Evolutionary conservation across 2,888 invertebrate species (phyloP).

Genomic region (Drosophila seclusa): DNA sequence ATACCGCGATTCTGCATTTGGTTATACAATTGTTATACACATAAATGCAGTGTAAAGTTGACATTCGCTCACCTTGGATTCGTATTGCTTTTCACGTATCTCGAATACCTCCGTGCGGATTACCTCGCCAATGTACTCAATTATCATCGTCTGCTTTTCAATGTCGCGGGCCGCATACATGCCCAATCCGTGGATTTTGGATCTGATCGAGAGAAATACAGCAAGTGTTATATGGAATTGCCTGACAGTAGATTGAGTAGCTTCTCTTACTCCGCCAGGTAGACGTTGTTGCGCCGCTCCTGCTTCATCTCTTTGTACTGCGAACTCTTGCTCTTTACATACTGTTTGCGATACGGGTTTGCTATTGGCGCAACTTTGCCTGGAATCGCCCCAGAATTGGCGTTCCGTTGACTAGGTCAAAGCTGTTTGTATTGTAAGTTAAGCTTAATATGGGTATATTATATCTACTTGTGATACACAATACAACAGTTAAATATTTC

Average conservation of each 20-base stretch:
- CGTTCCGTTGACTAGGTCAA: too few species aligned
- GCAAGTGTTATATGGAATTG: background rate
- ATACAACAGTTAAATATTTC: too few species aligned
- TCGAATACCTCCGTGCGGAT: slow-evolving; percentile 98
- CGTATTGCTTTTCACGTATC: slow-evolving; percentile 97
- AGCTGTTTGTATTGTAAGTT: background rate
- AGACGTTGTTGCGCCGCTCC: slow-evolving; percentile 99
- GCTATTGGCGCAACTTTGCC: too few species aligned
- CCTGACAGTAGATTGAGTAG: background rate
- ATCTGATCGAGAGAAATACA: slow-evolving; percentile 85
- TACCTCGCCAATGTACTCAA: slow-evolving; percentile 99
- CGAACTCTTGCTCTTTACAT: slow-evolving; percentile 98
- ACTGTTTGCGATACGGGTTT: slow-evolving; percentile 95
- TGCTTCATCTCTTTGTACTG: slow-evolving; percentile 99
- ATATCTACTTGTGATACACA: too few species aligned
- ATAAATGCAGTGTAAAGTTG: background rate
- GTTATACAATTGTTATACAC: background rate
- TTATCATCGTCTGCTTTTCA: slow-evolving; percentile 99
- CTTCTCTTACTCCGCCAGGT: slow-evolving; percentile 91
- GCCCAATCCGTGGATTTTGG: slow-evolving; percentile 98
- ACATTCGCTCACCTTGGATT: slow-evolving; percentile 86
- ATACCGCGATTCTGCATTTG: slow-evolving; percentile 94
- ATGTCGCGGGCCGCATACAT: slow-evolving; percentile 98
- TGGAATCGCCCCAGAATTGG: too few species aligned
- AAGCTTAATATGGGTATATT: background rate